A percentile compares a stretch with the other conserved stretches of the same genome.
Evolutionary conservation across 2,888 invertebrate species (phyloP).

Genomic region (Spodoptera exigua): DNA sequence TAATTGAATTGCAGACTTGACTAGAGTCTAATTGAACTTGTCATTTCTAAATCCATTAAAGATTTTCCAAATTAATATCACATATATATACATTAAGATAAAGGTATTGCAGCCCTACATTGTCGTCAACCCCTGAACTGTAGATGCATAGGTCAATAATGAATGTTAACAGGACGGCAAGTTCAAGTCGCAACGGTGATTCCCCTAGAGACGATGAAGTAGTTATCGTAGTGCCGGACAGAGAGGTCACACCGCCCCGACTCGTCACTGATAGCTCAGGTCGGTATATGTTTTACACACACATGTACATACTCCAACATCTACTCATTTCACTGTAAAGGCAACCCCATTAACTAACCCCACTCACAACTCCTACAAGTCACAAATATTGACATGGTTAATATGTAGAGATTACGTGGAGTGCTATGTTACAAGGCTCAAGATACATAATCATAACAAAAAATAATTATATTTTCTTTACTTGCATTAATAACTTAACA

Average conservation of each 20-base stretch:
- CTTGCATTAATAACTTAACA: neutral
- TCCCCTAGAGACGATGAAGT: conserved; percentile 85
- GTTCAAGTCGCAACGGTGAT: conserved; percentile 79
- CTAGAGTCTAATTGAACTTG: too few relatives aligned
- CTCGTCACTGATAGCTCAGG: conserved; percentile 91
- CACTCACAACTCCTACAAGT: conserved; percentile 5
- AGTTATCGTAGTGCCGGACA: conserved; percentile 84
- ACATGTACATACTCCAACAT: conserved; percentile 14
- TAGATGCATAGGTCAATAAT: conserved; percentile 38
- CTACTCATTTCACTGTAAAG: conserved; percentile 15
- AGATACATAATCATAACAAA: neutral
- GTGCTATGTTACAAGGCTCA: conserved; percentile 5
- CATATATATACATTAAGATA: too few relatives aligned
- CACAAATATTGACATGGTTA: conserved; percentile 5
- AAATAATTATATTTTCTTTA: too few relatives aligned
- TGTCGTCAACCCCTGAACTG: conserved; percentile 15
- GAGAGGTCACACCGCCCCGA: conserved; percentile 88
- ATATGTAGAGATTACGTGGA: conserved; percentile 31
- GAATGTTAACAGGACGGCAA: conserved; percentile 76
- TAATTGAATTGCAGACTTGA: too few relatives aligned
- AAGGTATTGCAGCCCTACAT: neutral
- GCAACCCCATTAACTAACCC: conserved; percentile 2
- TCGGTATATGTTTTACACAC: conserved; percentile 68
- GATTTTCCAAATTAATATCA: too few relatives aligned
- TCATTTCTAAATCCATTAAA: too few relatives aligned